These are phyloP conservation scores for Doryteuthis pealeii DNA, from an alignment of 1,140 invertebrate species.

Conservation along the genomic window DNA sequence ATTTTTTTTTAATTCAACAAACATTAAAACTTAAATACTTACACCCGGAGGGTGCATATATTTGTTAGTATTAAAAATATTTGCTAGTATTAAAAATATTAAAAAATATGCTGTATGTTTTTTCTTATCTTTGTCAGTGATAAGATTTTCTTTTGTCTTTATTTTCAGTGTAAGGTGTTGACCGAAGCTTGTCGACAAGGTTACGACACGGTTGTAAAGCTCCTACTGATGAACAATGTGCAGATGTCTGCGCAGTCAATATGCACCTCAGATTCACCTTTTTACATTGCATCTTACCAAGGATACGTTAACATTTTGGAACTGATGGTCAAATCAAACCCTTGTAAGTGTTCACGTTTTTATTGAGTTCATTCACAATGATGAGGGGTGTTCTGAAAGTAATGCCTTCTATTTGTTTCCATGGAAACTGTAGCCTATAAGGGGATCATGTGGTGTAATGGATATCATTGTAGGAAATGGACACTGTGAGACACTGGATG, in stretches of 20 bases:
- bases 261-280: slow-evolving; percentile 23
- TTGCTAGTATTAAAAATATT: too few species aligned
- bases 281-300: slow-evolving; percentile 34
- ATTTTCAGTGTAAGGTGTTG: background rate
- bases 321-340: slow-evolving; percentile 26
- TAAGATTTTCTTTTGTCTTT: background rate
- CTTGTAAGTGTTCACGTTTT: slow-evolving; percentile 30
- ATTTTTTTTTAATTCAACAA: too few species aligned
- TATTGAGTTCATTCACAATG: background rate
- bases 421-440: too few species aligned
- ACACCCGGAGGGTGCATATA: too few species aligned
- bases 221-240: background rate
- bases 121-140: too few species aligned
- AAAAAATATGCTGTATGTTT: too few species aligned
- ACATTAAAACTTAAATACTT: too few species aligned
- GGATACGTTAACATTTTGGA: slow-evolving; percentile 30
- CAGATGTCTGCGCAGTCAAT: background rate
- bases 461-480: too few species aligned
- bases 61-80: too few species aligned
- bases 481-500: too few species aligned
- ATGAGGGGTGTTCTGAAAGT: too few species aligned
- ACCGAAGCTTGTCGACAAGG: background rate
- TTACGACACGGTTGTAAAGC: background rate
- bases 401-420: too few species aligned
- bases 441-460: background rate